phyloP scores from a whole-genome alignment of 2,888 invertebrate genomes.

The Eupithecia exiguata region DNA sequence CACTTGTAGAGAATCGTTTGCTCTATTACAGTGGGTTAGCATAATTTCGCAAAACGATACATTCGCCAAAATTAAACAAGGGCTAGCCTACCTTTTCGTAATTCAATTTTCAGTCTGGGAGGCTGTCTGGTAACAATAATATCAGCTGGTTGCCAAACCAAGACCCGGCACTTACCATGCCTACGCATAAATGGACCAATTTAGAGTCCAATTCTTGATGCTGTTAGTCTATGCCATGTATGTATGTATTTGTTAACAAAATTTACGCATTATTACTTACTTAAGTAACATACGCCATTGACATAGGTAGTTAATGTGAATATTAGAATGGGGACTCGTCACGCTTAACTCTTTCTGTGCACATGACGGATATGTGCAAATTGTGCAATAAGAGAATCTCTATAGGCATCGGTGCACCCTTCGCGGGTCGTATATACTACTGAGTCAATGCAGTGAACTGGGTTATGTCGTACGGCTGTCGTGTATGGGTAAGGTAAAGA shows the following conservation, averaged over 20 bases:
- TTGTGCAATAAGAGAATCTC: background rate
- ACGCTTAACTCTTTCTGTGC: background rate
- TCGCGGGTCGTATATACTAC: background rate
- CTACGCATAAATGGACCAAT: conserved; percentile 1
- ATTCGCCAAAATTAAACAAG: background rate
- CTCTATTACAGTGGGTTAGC: background rate
- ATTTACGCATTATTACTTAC: too few species aligned
- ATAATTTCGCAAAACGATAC: background rate
- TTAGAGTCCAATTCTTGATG: too few species aligned
- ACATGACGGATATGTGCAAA: background rate
- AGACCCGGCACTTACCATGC: background rate
- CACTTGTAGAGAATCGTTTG: background rate
- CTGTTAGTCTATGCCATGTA: too few species aligned
- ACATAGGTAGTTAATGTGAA: background rate
- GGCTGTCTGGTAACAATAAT: background rate
- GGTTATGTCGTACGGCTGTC: conserved; percentile 4
- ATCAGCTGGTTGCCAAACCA: background rate
- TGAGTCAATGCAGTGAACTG: background rate
- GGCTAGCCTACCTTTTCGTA: background rate
- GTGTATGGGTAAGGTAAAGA: conserved; percentile 19
- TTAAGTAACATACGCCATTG: background rate
- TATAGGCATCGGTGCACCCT: background rate
- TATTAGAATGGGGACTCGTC: background rate
- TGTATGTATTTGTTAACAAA: too few species aligned
- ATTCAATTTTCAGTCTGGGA: background rate